A percentile compares a stretch with the other conserved stretches of the same genome.
Evolutionary conservation across 1,140 invertebrate species (phyloP).

Genomic region (Ylistrum balloti): DNA sequence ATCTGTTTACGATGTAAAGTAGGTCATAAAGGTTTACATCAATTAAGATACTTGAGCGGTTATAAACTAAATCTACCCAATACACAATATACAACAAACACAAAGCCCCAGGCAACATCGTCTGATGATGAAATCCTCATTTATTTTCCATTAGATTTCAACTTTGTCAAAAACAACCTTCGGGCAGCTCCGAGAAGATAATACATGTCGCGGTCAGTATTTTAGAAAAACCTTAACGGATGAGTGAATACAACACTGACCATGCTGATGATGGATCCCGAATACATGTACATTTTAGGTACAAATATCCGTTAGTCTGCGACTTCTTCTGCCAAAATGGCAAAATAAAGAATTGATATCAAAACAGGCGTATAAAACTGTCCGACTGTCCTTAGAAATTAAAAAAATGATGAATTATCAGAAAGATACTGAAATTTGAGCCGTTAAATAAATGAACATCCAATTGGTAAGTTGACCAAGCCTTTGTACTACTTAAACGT

Average conservation of each 20-base stretch:
- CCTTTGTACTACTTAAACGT: neutral
- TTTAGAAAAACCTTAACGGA: neutral
- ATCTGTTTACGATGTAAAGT: neutral
- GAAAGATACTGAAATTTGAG: neutral
- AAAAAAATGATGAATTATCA: no score
- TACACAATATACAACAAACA: neutral
- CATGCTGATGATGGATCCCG: no score
- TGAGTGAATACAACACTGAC: neutral
- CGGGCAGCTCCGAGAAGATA: neutral
- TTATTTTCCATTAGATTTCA: constrained; percentile 34
- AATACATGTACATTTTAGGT: neutral
- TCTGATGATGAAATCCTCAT: neutral
- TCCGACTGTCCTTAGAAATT: no score
- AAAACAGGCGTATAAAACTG: no score
- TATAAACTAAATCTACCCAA: neutral
- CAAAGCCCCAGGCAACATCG: neutral
- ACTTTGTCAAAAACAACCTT: constrained; percentile 35
- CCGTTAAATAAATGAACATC: neutral
- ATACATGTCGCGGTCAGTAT: neutral
- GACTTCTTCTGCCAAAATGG: no score
- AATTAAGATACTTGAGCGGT: neutral
- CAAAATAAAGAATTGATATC: no score
- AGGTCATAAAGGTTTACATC: neutral
- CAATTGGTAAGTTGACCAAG: neutral
- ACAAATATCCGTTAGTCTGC: no score